Evolutionary conservation across 2,797 vertebrate species (phyloP).

Genomic region (Lophura swinhoii): DNA sequence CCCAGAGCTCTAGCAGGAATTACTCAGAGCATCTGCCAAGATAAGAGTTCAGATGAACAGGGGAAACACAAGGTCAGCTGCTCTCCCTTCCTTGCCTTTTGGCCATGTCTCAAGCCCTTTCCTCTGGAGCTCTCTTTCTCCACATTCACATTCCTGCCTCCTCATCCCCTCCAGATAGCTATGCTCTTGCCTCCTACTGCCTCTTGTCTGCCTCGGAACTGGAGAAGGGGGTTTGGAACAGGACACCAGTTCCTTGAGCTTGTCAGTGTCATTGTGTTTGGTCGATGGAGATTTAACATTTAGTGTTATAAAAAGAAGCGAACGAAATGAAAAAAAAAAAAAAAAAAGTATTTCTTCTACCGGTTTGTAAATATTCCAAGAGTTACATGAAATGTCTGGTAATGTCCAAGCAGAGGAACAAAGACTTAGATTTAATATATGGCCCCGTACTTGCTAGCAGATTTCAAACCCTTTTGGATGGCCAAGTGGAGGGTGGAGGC

Average conservation of each 20-base stretch:
- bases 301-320: slow-evolving; percentile 68
- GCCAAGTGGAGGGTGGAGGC: slow-evolving; percentile 11
- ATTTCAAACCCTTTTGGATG: slow-evolving; percentile 69
- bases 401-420: slow-evolving; percentile 68
- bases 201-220: slow-evolving; percentile 20
- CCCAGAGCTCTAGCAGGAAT: background rate
- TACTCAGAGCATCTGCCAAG: background rate
- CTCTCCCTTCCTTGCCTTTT: background rate
- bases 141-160: background rate
- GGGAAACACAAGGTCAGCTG: background rate
- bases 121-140: slow-evolving; percentile 5
- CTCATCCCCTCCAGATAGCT: background rate
- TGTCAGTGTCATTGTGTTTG: slow-evolving; percentile 74
- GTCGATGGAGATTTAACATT: slow-evolving; percentile 73
- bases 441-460: slow-evolving; percentile 61
- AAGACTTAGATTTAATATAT: slow-evolving; percentile 67
- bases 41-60: background rate
- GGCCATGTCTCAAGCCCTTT: slow-evolving; percentile 12
- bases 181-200: slow-evolving; percentile 39
- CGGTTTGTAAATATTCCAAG: slow-evolving; percentile 74
- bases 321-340: slow-evolving; percentile 25
- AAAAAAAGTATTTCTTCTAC: slow-evolving; percentile 69
- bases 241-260: slow-evolving; percentile 72
- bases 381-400: slow-evolving; percentile 71
- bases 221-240: slow-evolving; percentile 43